These are phyloP conservation scores for Paguma larvata DNA, from an alignment of 2,797 vertebrate species.

Conservation along the genomic window DNA sequence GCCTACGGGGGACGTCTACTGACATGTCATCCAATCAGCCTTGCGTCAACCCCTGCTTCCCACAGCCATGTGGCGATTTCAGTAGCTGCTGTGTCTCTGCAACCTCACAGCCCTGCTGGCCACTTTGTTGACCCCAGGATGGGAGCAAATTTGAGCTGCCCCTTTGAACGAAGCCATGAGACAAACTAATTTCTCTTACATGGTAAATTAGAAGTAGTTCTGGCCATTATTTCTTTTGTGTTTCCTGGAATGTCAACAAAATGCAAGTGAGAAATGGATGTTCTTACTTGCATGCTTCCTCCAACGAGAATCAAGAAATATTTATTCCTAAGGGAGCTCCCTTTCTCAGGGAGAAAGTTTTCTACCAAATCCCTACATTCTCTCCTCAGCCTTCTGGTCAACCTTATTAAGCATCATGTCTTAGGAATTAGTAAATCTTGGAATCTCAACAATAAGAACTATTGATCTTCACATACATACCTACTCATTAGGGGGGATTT, in stretches of 20 bases:
- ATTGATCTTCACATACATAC: not conserved
- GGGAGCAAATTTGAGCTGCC: not conserved
- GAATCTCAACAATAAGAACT: not conserved
- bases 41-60: not conserved
- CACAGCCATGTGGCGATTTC: not conserved
- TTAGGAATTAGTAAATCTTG: not conserved
- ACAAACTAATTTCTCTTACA: not conserved
- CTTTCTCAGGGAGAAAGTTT: accelerated
- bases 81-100: not conserved
- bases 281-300: accelerated
- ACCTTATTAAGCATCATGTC: not conserved
- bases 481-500: not conserved
- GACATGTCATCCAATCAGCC: not conserved
- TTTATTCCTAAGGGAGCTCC: accelerated
- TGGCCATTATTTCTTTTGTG: not conserved
- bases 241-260: not conserved
- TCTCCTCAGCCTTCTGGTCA: not conserved
- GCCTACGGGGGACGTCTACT: not conserved
- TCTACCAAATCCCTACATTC: not conserved
- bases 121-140: too few species aligned
- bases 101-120: not conserved
- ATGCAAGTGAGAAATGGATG: not conserved
- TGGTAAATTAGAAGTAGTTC: not conserved
- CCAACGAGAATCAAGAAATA: not conserved
- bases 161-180: not conserved